Evolutionary conservation across 2,113 vertebrate genomes (phyloP).

Genomic region (Oryzias melastigma): DNA sequence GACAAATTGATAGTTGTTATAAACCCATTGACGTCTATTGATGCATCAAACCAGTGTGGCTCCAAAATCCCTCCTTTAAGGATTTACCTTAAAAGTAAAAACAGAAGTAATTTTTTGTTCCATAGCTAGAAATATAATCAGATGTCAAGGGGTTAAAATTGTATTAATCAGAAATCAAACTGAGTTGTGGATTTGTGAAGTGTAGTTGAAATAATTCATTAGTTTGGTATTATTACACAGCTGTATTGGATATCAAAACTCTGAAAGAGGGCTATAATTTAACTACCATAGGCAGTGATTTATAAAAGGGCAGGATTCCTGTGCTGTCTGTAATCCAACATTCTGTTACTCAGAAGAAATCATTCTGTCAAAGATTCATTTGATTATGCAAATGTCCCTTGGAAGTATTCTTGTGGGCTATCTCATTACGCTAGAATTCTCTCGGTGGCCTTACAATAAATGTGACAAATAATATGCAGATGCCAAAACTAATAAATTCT

Average conservation of each 20-base stretch:
- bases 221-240: no score
- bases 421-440: constrained; percentile 43
- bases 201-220: no score
- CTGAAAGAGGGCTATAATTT: not conserved
- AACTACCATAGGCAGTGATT: not conserved
- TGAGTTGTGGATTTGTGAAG: no score
- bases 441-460: constrained; percentile 32
- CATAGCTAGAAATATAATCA: no score
- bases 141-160: no score
- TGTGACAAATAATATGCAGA: constrained; percentile 31
- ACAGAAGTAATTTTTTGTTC: no score
- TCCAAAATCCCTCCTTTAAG: no score
- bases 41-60: no score
- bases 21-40: no score
- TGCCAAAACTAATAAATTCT: constrained; percentile 38
- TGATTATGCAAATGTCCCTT: constrained; percentile 41
- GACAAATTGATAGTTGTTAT: no score
- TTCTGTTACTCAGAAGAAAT: constrained; percentile 21
- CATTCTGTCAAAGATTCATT: constrained; percentile 28
- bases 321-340: constrained; percentile 7
- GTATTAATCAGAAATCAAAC: no score
- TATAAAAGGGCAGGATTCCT: not conserved
- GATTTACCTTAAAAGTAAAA: no score
- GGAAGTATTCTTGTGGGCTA: constrained; percentile 23
- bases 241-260: not conserved